These are phyloP conservation scores for Gulo gulo DNA, from an alignment of 2,113 vertebrate species.

Conservation along the genomic window DNA sequence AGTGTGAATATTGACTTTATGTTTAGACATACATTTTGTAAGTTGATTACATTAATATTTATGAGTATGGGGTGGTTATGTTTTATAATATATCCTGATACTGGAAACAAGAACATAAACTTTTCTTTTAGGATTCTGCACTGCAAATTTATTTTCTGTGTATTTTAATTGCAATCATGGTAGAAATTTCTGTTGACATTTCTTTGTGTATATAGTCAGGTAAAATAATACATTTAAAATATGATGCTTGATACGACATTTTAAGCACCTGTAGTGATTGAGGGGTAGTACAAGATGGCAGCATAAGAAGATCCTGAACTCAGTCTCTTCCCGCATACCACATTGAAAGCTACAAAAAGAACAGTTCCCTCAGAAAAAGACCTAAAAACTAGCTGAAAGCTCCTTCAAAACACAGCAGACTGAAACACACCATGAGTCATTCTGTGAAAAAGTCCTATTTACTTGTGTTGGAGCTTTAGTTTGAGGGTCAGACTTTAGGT, in stretches of 20 bases:
- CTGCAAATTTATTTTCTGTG: neutral
- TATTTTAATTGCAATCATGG: neutral
- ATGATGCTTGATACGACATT: constrained; percentile 6
- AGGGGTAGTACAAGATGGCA: neutral
- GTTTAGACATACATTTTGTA: constrained; percentile 33
- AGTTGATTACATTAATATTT: constrained; percentile 44
- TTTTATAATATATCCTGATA: constrained; percentile 31
- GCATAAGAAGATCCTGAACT: neutral
- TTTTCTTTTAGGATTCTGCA: constrained; percentile 24
- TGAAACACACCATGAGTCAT: neutral
- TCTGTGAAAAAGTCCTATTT: neutral
- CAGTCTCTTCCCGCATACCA: neutral
- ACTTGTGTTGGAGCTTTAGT: neutral
- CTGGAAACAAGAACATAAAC: neutral
- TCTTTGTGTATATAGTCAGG: neutral
- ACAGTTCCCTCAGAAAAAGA: neutral
- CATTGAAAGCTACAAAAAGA: neutral
- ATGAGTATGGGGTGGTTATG: neutral
- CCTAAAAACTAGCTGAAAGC: neutral
- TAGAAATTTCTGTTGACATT: constrained; percentile 18
- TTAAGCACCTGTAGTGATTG: neutral
- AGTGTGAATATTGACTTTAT: neutral
- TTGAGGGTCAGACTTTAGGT: neutral
- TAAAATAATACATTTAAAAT: constrained; percentile 31
- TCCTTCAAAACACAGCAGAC: neutral